phyloP scores from a whole-genome alignment of 2,888 invertebrate genomes.

The Sarcophaga caerulescens region DNA sequence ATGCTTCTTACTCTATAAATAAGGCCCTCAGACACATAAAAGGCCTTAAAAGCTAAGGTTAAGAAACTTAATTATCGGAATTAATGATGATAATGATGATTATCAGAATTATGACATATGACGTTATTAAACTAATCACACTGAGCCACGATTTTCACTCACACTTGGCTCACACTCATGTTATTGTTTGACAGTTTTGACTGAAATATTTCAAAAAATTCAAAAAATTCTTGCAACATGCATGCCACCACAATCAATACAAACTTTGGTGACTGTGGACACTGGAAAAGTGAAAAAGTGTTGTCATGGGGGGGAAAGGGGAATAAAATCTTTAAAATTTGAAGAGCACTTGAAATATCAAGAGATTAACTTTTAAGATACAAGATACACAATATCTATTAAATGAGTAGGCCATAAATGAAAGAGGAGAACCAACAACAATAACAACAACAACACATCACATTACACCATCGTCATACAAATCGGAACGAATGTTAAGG shows the following conservation, averaged over 20 bases:
- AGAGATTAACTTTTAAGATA: conserved; percentile 63
- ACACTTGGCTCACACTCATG: conserved; percentile 20
- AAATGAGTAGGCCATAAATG: conserved; percentile 48
- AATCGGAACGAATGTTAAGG: too few species aligned
- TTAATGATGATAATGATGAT: background rate
- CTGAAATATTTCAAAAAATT: too few species aligned
- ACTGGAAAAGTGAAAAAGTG: conserved; percentile 31
- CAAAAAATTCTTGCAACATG: background rate
- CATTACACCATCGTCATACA: too few species aligned
- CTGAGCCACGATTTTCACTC: background rate
- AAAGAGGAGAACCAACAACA: background rate
- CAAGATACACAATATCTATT: conserved; percentile 37
- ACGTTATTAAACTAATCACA: conserved; percentile 68
- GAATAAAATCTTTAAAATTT: conserved; percentile 17
- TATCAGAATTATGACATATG: conserved; percentile 23
- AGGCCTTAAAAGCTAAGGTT: too few species aligned
- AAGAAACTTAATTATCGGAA: too few species aligned
- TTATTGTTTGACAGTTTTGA: too few species aligned
- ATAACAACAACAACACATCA: too few species aligned
- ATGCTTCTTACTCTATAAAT: too few species aligned
- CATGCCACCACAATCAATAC: background rate
- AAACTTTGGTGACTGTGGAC: background rate
- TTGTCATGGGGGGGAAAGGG: conserved; percentile 32
- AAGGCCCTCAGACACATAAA: too few species aligned
- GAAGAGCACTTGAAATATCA: conserved; percentile 45